Base-by-base conservation (phyloP, 2,797 vertebrate species). In the Scyliorhinus canicula region DNA sequence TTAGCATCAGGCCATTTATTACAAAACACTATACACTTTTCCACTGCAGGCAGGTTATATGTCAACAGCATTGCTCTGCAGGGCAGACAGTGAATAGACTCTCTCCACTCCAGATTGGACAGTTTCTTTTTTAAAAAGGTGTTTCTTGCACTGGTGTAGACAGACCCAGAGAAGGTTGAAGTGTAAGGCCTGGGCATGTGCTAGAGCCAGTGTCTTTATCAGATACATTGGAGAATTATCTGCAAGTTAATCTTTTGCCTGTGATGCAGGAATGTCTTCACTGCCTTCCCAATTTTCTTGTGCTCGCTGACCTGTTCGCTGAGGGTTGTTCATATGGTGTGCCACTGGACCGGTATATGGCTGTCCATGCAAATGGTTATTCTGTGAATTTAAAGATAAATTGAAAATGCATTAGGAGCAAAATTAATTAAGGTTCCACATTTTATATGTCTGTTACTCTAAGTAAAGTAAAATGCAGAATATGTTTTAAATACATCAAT, bases 291-390 rank as follows among this genome's bases (percentile, higher is more conserved):
- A 99, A 97, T 98, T 99, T 97, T 99, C 99, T 99, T 99, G 99
- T 99, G 99, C 98, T 99, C 98, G 98, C 96, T 98, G 98, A 97
- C 98, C 98, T 95, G 98, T 98, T 96, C 98, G 98, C 97, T 98
- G 99, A 96, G 99, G 99, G 98, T 99, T 99, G 98, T 99, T 99
- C 98, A 99, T 99, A 96, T 99, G 99, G 97, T 99, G 99, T 97
- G 99, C 99, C 97, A 99, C 99, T 7, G 99, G 99, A 96, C 99
- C 99, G 44, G 99, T 99, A 96, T 99, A 99, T 19, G 99, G 99
- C 98, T 99, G 99, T 97, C 98, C 98, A 95, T 99, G 99, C 96
- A 99, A 98, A 96, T 99, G 99, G 98, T 99, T 99, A 98, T 99
- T 99, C 98, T 99, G 98, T 95, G 95, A 95, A 86, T 90, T 86